Evolutionary conservation across 2,113 vertebrate species (phyloP), one percentile per base, ranked within the genome.

Genomic region (Mastomys natalensis): DNA sequence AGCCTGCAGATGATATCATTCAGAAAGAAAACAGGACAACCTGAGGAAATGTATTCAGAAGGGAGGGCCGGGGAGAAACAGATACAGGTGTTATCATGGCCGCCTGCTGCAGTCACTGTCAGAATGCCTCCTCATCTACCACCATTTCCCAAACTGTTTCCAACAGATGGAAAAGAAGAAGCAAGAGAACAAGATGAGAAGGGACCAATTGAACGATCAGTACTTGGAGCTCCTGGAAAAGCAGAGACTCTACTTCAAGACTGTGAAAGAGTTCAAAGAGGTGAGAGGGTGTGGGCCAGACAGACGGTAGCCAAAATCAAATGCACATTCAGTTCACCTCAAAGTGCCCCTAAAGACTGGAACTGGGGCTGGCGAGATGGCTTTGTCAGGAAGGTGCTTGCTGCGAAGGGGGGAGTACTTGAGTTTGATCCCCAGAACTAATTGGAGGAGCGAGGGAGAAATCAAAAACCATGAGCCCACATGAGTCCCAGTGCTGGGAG

Each of bases 201-300:
- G 99, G 97, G 99, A 99, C 96, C 99, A 99, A 97, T 93, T 99
- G 98, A 99, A 99, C 0, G 99, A 99, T 80, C 99, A 99, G 96
- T 99, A 99, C 93, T 98, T 99, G 90, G 99, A 99, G 96, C 98
- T 99, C 95, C 98, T 99, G 48, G 99, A 99, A 95, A 99, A 99
- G 98, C 99, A 99, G 98, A 98, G 99, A 84, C 99, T 99, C 6
- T 99, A 99, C 97, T 99, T 99, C 96, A 99, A 99, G 98, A 99
- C 99, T 0, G 99, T 99, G 90, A 99, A 99, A 98, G 99, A 99
- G 98, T 99, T 99, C 97, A 99, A 99, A 98, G 99, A 99, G 99
- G 99, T 99, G 98, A 98, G 98, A 96, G 70, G 3, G 7, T 0
- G 5, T 31, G 72, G 55, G 43, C 7, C 1, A 0, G 74, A 8